phyloP scores from a whole-genome alignment of 2,113 vertebrate genomes.

The Aptenodytes patagonicus region DNA sequence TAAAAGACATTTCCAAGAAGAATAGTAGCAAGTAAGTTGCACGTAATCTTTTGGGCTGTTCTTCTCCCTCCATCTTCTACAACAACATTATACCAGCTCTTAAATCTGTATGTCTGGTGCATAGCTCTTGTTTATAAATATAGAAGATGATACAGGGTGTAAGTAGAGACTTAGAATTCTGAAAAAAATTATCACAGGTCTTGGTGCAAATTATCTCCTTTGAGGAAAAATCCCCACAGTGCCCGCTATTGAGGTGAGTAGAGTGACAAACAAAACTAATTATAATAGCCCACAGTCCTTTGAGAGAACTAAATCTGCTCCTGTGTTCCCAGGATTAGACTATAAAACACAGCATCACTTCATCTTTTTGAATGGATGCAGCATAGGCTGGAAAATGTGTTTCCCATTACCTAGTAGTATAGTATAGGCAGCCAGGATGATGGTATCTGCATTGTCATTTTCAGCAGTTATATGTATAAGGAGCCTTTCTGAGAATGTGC shows the following conservation, averaged over 20 bases:
- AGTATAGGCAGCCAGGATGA: background rate
- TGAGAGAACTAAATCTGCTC: background rate
- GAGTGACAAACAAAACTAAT: background rate
- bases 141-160: background rate
- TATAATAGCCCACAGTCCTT: background rate
- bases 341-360: background rate
- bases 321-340: background rate
- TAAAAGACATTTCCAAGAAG: background rate
- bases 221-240: background rate
- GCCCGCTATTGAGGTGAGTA: background rate
- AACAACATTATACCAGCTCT: background rate
- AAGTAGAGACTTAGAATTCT: background rate
- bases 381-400: background rate
- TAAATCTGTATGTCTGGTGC: background rate
- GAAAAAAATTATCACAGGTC: background rate
- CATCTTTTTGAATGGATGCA: background rate
- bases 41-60: background rate
- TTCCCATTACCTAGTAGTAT: background rate
- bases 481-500: background rate
- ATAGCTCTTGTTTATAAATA: background rate
- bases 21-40: background rate
- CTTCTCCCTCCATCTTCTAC: background rate
- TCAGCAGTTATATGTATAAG: background rate
- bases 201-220: background rate
- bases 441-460: background rate